Base-by-base conservation (phyloP, 1,140 invertebrate species). In the Caligus rogercresseyi region DNA sequence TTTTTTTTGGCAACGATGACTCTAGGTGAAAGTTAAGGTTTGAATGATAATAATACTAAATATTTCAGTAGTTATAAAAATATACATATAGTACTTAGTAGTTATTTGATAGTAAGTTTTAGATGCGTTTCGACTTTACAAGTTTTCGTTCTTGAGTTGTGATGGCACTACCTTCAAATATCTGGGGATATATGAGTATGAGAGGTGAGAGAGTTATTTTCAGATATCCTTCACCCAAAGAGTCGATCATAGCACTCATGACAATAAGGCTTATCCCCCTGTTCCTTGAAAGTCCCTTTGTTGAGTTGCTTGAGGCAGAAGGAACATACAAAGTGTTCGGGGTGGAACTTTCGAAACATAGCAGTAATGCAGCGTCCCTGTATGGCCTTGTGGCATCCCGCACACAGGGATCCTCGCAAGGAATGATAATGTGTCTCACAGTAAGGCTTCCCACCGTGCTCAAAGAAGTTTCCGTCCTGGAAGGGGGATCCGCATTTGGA, bases 331-430 rank as follows among this genome's bases (percentile, higher is more conserved):
- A 98, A 98, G 75, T 98, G 94, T 74, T 98, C 93, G 0, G 93
- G 93, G 74, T 98, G 94, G 77, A 95, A 98, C 76, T 98, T 98
- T 57, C 88, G 81, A 74, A 93, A 95, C 93, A 98, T 97, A 60
- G 94, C 94, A 1, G 93, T 98, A 71, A 98, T 95, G 73, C 94
- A 98, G 15, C 93, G 86, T 62, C 94, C 85, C 80, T 72, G 58
- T 74, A 75, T 26, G 73, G 69, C 91, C 71, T 96, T 94, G 71
- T 94, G 90, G 72, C 95, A 98, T 54, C 90, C 90, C 66, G 91
- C 90, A 74, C 94, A 98, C 0, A 98, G 78, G 0, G 93, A 97
- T 23, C 94, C 95, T 24, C 90, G 78, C 73, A 94, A 92, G 63
- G 89, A 86, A 73, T 98, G 93, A 73, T 97, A 98, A 74, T 98